Conservation (phyloP, 2,797 vertebrate genomes). For the Falco naumanni region DNA sequence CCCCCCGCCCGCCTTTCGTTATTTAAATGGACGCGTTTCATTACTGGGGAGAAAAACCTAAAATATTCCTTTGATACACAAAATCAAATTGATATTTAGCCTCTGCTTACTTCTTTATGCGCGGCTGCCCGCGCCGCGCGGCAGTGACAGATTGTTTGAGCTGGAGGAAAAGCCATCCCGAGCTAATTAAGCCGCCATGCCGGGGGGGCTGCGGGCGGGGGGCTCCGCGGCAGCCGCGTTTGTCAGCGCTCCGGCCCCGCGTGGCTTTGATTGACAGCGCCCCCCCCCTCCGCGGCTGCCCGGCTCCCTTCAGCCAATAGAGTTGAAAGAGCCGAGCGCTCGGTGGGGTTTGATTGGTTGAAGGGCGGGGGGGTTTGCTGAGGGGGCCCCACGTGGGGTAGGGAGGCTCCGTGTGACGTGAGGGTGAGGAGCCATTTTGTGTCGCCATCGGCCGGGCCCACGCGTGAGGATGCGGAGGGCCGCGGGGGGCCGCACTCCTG, state of each 20-base stretch:
- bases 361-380: too few species aligned
- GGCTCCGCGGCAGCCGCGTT: not conserved
- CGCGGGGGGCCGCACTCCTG: too few species aligned
- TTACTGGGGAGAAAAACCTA: too few species aligned
- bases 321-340: too few species aligned
- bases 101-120: too few species aligned
- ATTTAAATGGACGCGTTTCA: not conserved
- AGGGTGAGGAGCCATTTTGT: not conserved
- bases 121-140: not conserved
- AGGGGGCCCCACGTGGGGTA: not conserved
- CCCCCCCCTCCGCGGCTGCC: too few species aligned
- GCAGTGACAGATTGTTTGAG: slow-evolving; percentile 64
- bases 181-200: not conserved
- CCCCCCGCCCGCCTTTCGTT: too few species aligned
- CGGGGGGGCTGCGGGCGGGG: not conserved
- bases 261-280: not conserved
- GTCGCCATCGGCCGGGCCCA: not conserved
- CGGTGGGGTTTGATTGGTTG: not conserved
- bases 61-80: too few species aligned
- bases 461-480: too few species aligned
- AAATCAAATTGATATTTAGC: too few species aligned
- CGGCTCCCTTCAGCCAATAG: not conserved
- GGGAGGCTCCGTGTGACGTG: not conserved
- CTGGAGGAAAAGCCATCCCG: slow-evolving; percentile 12
- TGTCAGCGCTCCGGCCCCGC: not conserved